A percentile compares a stretch with the other conserved stretches of the same genome.
Conservation (phyloP, 2,113 vertebrate genomes). For the Oncorhynchus gorbuscha region DNA sequence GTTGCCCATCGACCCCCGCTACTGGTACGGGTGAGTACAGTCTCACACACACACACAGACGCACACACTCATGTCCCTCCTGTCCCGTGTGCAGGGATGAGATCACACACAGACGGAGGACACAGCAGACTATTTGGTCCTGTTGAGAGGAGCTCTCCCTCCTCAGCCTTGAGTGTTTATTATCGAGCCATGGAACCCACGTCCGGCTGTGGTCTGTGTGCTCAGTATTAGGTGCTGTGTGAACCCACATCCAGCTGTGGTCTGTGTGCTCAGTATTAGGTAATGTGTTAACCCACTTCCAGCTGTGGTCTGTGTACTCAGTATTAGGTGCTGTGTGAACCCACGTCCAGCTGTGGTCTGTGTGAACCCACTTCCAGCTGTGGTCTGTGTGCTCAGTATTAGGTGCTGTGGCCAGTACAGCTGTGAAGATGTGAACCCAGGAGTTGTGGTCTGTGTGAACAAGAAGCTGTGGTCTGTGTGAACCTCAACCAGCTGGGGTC, state of each 20-base stretch:
- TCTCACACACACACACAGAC: constrained; percentile 2
- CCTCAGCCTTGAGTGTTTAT: constrained; percentile 44
- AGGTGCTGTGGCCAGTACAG: too few species aligned
- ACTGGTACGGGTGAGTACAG: constrained; percentile 91
- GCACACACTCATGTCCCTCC: too few species aligned
- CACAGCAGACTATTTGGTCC: constrained; percentile 48
- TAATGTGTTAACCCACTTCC: background rate
- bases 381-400: too few species aligned
- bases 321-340: background rate
- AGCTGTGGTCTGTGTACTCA: background rate
- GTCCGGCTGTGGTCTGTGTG: constrained; percentile 15
- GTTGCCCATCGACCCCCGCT: constrained; percentile 88
- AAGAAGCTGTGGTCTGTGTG: background rate
- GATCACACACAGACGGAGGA: constrained; percentile 8
- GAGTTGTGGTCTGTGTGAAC: background rate
- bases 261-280: too few species aligned
- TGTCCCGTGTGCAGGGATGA: too few species aligned
- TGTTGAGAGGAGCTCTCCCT: constrained; percentile 50
- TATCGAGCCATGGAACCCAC: constrained; percentile 10
- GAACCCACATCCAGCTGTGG: too few species aligned
- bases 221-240: constrained; percentile 31
- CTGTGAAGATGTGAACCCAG: too few species aligned
- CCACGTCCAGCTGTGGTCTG: background rate
- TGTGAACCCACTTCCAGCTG: background rate
- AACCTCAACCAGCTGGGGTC: background rate